Conservation (phyloP, 2,888 invertebrate species). For the Brachycybe producta region DNA sequence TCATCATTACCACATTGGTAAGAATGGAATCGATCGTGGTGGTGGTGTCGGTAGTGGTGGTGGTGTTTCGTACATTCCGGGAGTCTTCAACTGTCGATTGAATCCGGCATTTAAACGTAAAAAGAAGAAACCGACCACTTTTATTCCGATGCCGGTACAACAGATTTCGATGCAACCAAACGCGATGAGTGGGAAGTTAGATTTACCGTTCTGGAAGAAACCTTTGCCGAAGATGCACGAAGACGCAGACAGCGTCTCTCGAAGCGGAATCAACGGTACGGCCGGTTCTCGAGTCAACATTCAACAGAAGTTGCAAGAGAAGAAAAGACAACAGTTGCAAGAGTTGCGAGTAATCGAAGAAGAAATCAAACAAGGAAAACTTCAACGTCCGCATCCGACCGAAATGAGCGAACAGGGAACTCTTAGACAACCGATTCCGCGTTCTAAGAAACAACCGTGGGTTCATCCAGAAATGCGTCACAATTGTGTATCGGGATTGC, state of each 20-base stretch:
- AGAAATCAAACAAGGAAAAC: constrained; percentile 71
- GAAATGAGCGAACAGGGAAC: constrained; percentile 29
- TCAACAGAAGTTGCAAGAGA: constrained; percentile 72
- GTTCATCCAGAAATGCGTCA: constrained; percentile 27
- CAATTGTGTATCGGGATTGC: neutral
- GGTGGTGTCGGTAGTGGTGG: too few species aligned
- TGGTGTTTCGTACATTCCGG: constrained; percentile 39
- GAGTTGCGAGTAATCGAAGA: constrained; percentile 70
- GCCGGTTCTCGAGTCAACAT: constrained; percentile 66
- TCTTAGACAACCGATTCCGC: constrained; percentile 52
- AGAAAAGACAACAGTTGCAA: constrained; percentile 73
- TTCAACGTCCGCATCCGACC: constrained; percentile 31
- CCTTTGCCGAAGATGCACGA: constrained; percentile 42
- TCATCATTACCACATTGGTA: constrained; percentile 25
- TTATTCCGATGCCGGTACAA: constrained; percentile 52
- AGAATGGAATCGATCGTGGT: neutral
- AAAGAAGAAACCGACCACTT: constrained; percentile 80
- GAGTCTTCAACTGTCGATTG: constrained; percentile 81
- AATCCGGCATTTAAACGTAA: constrained; percentile 62
- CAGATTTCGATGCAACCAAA: constrained; percentile 1
- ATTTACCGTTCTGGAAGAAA: constrained; percentile 30
- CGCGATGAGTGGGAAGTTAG: constrained; percentile 24
- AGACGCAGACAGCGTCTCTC: constrained; percentile 62
- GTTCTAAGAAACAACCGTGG: constrained; percentile 52
- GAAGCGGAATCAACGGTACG: constrained; percentile 42